Evolutionary conservation across 2,113 vertebrate genomes (phyloP), one percentile per base, ranked within the genome.

Genomic region (Lamprotornis superbus): DNA sequence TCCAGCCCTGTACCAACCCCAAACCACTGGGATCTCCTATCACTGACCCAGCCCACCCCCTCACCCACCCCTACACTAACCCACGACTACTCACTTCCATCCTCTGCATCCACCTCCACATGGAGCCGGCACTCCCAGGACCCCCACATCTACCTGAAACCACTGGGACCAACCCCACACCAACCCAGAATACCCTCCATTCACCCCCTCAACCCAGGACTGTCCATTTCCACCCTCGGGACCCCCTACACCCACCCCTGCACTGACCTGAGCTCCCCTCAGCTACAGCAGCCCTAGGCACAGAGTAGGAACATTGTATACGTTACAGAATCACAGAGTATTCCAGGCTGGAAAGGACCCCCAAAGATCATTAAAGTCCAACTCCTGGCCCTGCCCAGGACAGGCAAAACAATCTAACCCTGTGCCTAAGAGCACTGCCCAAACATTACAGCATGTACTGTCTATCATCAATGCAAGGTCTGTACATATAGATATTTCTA

Each of bases 401-500:
- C 47, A 40, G 14, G 18, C 14, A 27, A 8, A 31, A 15, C 15
- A 75, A 61, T 12, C 25, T 21, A 33, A 7, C 7, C 10, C 12
- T 1, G 4, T 9, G 5, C 12, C 30, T 61, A 22, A 60, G 9
- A 27, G 21, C 1, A 3, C 6, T 42, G 2, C 4, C 30, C 14
- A 49, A 55, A 22, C 19, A 11, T 9, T 76, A 16, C 8, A 25
- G 6, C 11, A 8, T 13, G 7, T 2, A 1, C 3, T 3, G 1
- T 3, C 18, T 10, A 10, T 6, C 1, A 39, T 0, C 30, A 11
- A 1, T 1, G 0, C 1, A 17, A 7, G 6, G 10, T 27, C 52
- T n/a, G 19, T 5, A 7, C 2, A 8, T 0, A 0, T 2, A 6
- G 7, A 9, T n/a, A 12, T 6, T 40, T 63, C 73, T 3, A 39